Evolutionary conservation across 2,113 vertebrate species (phyloP), one percentile per base, ranked within the genome.

Genomic region (Desmodus rotundus): DNA sequence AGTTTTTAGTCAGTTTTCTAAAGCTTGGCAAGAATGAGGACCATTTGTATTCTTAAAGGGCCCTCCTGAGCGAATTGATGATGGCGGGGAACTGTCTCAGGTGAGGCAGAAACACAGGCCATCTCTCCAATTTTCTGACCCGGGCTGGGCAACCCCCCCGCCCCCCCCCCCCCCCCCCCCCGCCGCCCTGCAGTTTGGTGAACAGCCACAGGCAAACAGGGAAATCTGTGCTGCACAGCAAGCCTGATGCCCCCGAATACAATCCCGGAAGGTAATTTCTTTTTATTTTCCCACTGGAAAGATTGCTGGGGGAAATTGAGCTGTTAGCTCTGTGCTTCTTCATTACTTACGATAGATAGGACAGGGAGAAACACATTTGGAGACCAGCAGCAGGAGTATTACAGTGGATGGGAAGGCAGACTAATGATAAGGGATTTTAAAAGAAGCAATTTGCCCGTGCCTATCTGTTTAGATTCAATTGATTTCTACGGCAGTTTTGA

Each of bases 231-330:
- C 70, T 26, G 15, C 63, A 86, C 28, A 65, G 77, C 19, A 78
- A 96, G 73, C 20, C 45, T 6, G 41, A 31, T 38, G 14, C 10
- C 82, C 63, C 41, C 11, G 95, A 81, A 89, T 70, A 76, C 87
- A 96, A 72, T 47, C 24, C 38, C 7, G 92, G 70, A 93, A 91
- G 58, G 87, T 13, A 80, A 85, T 92, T 96, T 96, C 45, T 87
- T 47, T 96, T 96, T 41, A 45, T 96, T 73, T 95, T 73, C 70
- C 74, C 84, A 54, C 12, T 81, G 82, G 20, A 92, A 95, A 13
- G 31, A 89, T 28, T n/a, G 74, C 36, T 4, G 3, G 76, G 72
- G 63, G 83, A 87, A 81, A 95, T 20, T 36, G 76, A 84, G 28
- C 70, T 93, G 56, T 94, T 91, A 63, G 76, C 41, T 81, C 6